Evolutionary conservation across 2,888 invertebrate species (phyloP), one percentile per base, ranked within the genome.

Genomic region (Idaea biselata): DNA sequence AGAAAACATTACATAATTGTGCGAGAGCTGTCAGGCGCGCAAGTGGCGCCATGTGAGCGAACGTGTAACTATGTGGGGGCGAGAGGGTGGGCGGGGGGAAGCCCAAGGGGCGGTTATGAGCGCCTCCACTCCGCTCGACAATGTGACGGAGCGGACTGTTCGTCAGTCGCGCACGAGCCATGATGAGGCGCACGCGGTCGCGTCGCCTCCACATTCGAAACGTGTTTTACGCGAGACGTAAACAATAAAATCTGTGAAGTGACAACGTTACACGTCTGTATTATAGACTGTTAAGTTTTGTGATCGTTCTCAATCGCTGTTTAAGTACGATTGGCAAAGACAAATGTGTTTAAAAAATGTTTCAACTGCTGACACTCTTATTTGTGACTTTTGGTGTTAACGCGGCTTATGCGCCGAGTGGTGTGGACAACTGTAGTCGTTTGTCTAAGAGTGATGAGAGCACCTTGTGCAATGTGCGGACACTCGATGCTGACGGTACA

Each of bases 401-500:
- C 80, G 87, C 85, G 68, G 89, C 89, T 63, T 89, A 86, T 79
- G 86, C 86, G 74, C 87, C 88, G 53, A 86, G 76, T 77, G 89
- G 88, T 74, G 84, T 87, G 73, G 87, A 90, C 79, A 85, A 84
- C 77, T 91, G 91, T 77, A 85, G 78, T 71, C 86, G 81, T 69
- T 76, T 81, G 65, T 72, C 79, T 68, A 89, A 79, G 83, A 91
- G 88, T 92, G 90, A 87, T 88, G 93, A 85, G 79, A 91, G 92
- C 68, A 94, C 95, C 67, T 92, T 94, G 72, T 97, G 97, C 81
- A 93, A 93, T 75, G 91, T 96, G 76, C 93, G 96, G 70, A 95
- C 95, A 62, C 93, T 96, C 69, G 96, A 96, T 74, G 93, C 95
- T 56, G 94, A 94, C 75, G 94, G 94, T 66, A 93, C 95, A 70